Conservation (phyloP, 2,797 vertebrate genomes). For the Hafferia zeledoni region DNA sequence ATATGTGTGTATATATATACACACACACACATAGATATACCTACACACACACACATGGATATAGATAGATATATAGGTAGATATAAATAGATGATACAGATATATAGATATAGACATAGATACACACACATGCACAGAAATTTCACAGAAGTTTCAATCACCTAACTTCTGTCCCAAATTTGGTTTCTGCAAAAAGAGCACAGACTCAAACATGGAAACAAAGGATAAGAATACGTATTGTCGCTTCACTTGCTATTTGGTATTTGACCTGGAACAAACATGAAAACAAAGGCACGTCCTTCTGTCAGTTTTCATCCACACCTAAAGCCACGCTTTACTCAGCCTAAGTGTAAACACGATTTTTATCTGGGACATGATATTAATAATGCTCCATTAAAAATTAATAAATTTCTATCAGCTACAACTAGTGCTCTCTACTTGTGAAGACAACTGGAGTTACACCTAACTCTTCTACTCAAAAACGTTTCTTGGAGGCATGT, state of each 20-base stretch:
- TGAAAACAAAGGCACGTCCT: background rate
- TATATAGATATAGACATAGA: background rate
- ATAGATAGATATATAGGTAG: too few species aligned
- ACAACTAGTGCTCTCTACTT: background rate
- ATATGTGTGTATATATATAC: fast-evolving
- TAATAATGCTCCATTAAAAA: background rate
- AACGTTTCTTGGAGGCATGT: background rate
- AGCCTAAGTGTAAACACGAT: fast-evolving
- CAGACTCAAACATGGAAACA: background rate
- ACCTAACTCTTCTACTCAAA: background rate
- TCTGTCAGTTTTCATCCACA: background rate
- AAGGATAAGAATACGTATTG: fast-evolving
- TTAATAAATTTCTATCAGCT: fast-evolving
- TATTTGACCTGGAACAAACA: background rate
- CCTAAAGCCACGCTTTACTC: background rate
- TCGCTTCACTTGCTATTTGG: background rate
- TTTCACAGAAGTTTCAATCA: background rate
- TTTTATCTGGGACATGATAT: fast-evolving
- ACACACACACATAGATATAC: background rate
- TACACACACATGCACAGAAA: background rate
- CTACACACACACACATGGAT: background rate
- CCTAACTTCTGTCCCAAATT: background rate
- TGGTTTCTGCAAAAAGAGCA: background rate
- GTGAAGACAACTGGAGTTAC: background rate
- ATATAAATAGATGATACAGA: too few species aligned